Evolutionary conservation across 1,140 invertebrate species (phyloP).

Genomic region (Tetramorium alpestre): DNA sequence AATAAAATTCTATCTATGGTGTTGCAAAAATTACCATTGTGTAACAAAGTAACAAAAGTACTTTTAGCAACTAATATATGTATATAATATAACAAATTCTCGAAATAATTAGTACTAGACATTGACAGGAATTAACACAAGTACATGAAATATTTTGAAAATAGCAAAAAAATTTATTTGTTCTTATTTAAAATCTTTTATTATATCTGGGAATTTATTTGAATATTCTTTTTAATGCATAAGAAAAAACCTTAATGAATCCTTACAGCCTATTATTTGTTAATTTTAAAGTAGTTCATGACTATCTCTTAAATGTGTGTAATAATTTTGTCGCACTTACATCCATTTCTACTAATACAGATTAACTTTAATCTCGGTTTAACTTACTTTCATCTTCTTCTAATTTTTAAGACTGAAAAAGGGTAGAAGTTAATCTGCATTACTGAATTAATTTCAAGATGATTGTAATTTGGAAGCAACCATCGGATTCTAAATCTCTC

Average conservation of each 20-base stretch:
- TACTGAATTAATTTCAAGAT: slow-evolving; percentile 16
- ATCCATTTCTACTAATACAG: too few relatives aligned
- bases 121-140: background rate
- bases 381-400: too few relatives aligned
- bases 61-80: background rate
- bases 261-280: background rate
- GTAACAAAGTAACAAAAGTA: background rate
- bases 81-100: too few relatives aligned
- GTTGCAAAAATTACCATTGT: background rate
- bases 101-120: background rate
- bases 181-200: background rate
- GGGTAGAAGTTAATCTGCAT: too few relatives aligned
- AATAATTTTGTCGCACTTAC: background rate
- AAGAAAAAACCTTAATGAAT: background rate
- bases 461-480: background rate
- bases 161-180: background rate
- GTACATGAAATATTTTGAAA: background rate
- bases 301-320: background rate
- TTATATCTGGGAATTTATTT: background rate
- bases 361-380: too few relatives aligned
- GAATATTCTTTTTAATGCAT: background rate
- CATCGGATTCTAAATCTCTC: background rate
- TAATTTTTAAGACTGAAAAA: too few relatives aligned
- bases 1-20: background rate
- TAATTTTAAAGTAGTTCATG: background rate